A percentile compares a stretch with the other conserved stretches of the same genome.
Evolutionary conservation across 2,113 vertebrate genomes (phyloP).

Genomic region (Ursus arctos): DNA sequence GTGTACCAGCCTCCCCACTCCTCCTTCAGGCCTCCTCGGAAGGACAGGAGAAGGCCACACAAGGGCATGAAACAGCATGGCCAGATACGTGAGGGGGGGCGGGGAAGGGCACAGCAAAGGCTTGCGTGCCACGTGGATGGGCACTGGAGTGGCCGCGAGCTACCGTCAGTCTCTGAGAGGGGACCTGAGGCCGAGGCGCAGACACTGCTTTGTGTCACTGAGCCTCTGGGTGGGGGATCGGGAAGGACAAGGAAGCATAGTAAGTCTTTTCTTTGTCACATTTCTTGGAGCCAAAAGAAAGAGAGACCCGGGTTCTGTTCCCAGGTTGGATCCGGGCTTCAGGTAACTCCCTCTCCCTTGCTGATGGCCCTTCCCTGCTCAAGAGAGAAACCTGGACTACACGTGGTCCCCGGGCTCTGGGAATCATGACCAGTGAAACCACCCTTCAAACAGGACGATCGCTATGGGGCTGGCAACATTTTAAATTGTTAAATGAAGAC

Average conservation of each 20-base stretch:
- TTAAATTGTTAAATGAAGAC: neutral
- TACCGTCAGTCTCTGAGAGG: neutral
- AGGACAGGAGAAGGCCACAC: neutral
- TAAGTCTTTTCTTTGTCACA: neutral
- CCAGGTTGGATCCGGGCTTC: neutral
- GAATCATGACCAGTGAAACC: rapidly evolving
- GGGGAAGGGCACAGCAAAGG: neutral
- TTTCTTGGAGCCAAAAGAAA: constrained; percentile 7
- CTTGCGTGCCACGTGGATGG: rapidly evolving
- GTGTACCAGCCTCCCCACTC: neutral
- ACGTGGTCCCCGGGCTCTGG: neutral
- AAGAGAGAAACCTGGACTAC: neutral
- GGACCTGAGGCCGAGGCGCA: neutral
- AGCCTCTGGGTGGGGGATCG: neutral
- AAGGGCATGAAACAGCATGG: neutral
- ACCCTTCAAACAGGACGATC: neutral
- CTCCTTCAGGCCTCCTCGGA: neutral
- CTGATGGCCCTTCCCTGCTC: neutral
- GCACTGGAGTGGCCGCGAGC: neutral
- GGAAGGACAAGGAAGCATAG: neutral
- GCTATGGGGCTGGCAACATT: neutral
- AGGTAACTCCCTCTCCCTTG: neutral
- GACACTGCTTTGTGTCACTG: neutral
- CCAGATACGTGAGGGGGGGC: neutral
- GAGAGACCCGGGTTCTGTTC: neutral